phyloP scores from a whole-genome alignment of 2,797 vertebrate genomes.

The Bufotes viridis region DNA sequence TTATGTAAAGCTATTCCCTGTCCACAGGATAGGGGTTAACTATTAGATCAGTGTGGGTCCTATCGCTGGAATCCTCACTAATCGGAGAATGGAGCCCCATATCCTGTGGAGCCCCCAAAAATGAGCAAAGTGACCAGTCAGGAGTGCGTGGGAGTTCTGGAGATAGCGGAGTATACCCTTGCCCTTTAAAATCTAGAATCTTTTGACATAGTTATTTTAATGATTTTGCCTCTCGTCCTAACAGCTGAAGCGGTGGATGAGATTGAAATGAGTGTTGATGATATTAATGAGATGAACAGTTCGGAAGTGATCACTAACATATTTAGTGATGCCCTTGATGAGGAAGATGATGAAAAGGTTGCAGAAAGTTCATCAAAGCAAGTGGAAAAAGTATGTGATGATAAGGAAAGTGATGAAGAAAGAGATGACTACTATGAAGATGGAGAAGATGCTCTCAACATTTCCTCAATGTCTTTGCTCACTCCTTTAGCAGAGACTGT shows the following conservation, averaged over 20 bases:
- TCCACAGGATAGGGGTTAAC: too few relatives aligned
- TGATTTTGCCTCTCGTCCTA: neutral
- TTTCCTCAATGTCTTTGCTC: conserved; percentile 96
- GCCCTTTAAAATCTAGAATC: too few relatives aligned
- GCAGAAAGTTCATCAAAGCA: conserved; percentile 66
- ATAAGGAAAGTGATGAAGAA: conserved; percentile 72
- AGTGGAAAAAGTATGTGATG: conserved; percentile 68
- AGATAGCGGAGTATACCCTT: too few relatives aligned
- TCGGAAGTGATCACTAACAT: conserved; percentile 91
- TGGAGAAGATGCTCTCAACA: conserved; percentile 87
- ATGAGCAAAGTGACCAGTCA: too few relatives aligned
- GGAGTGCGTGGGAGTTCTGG: too few relatives aligned
- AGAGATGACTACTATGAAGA: conserved; percentile 32
- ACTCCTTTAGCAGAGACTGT: conserved; percentile 89
- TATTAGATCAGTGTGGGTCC: too few relatives aligned
- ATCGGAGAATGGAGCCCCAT: too few relatives aligned
- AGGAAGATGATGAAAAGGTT: conserved; percentile 69
- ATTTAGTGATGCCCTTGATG: conserved; percentile 85
- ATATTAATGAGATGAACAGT: conserved; percentile 77
- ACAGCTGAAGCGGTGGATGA: conserved; percentile 70
- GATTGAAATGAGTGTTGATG: conserved; percentile 78
- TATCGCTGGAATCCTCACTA: too few relatives aligned
- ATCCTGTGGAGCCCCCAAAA: too few relatives aligned
- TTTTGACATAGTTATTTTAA: neutral
- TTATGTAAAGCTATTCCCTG: too few relatives aligned